These are phyloP conservation scores for Speoplatyrhinus poulsoni DNA, from an alignment of 2,113 vertebrate genomes.

Conservation along the genomic window DNA sequence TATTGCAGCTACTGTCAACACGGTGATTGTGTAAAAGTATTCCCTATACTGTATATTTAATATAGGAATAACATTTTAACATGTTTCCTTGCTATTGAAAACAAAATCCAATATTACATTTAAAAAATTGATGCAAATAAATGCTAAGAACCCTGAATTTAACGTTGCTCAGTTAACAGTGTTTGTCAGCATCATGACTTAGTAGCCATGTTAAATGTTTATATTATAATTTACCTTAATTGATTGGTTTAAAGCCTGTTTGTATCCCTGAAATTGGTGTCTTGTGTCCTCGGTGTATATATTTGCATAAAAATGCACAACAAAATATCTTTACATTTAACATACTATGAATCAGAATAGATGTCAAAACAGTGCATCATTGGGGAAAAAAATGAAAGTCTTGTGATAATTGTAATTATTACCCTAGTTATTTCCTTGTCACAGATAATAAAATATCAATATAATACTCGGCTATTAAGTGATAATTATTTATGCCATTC, in stretches of 20 bases:
- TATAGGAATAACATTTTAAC: constrained; percentile 31
- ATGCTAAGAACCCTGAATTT: constrained; percentile 12
- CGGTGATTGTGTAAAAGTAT: not conserved
- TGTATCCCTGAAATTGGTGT: constrained; percentile 31
- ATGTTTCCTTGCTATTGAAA: not conserved
- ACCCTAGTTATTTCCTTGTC: too few relatives aligned
- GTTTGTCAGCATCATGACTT: constrained; percentile 55
- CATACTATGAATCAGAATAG: too few relatives aligned
- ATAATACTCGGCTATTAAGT: too few relatives aligned
- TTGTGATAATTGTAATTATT: too few relatives aligned
- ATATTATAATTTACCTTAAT: constrained; percentile 12
- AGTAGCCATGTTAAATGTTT: constrained; percentile 27
- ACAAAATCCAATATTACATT: constrained; percentile 2
- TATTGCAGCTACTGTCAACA: constrained; percentile 14
- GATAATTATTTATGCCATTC: too few relatives aligned
- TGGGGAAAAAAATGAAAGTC: too few relatives aligned
- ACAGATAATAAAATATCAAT: too few relatives aligned
- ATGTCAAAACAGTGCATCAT: too few relatives aligned
- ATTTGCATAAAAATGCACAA: too few relatives aligned
- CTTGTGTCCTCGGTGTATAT: constrained; percentile 12
- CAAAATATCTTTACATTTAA: too few relatives aligned
- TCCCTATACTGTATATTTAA: constrained; percentile 1
- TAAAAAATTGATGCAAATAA: constrained; percentile 9
- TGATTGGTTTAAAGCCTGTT: not conserved
- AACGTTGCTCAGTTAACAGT: constrained; percentile 46